Base-by-base conservation (phyloP, 2,797 vertebrate genomes). In the Eptatretus atami region DNA sequence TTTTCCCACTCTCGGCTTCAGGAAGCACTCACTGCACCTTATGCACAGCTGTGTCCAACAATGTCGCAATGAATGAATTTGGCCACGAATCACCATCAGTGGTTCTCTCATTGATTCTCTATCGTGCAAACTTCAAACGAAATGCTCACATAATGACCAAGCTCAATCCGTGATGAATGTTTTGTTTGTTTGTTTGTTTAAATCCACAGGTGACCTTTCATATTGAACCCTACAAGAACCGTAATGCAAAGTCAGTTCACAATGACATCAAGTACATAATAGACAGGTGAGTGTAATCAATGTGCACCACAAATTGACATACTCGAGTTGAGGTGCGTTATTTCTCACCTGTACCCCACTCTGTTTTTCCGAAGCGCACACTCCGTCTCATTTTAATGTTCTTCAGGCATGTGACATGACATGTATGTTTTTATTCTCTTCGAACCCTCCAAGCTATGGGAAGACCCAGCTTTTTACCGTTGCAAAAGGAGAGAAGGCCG, bases 221-320 rank as follows among this genome's bases (percentile, higher is more conserved):
- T 63, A 78, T 80, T 66, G 77, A 81, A 71, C 78, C 77, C 1
- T 80, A 82, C 74, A 78, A 79, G 67, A 78, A 78, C 64, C 76
- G 78, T 66, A 78, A 80, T 53, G 81, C 83, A 69, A 73, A 73
- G 74, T 81, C 72, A 60, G 71, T 87, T 70, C 80, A 81, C 64
- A 79, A 82, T 70, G 84, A 83, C 69, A 75, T 86, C 76, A 83
- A 76, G 72, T 82, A 86, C 72, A 85, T 86, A 65, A 75, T 82
- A 65, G 81, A 83, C 77, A 84, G 75, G 82, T 76, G 76, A 73
- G 80, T 74, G 53, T 53, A 2, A 12, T 25, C 19, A 15, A 44
- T 44, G 31, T 44, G 31, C 31, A 44, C n/a, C 31, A 8, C 31
- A 44, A 44, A 61, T 9, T 25, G 25, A 61, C 12, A 25, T n/a